Evolutionary conservation across 1,140 invertebrate genomes (phyloP), one percentile per base, ranked within the genome.

Genomic region (Tenebrio molitor): DNA sequence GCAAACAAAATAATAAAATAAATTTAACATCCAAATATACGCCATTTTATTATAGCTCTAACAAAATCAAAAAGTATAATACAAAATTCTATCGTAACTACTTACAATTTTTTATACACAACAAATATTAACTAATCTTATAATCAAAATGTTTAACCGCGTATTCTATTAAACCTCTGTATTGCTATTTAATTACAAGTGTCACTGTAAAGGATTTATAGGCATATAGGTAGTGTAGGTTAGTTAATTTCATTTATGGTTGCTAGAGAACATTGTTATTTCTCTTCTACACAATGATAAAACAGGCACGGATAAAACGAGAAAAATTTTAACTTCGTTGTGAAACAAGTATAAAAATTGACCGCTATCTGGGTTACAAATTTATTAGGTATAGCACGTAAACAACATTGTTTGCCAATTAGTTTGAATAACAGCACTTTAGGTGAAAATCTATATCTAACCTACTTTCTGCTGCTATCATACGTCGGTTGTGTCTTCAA

Each of bases 41-140:
- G 81, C 81, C 81, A 81, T 83, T 83, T 83, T 83, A 83, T 83
- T 83, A 80, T 80, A 83, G 81, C 81, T 78, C 81, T 82, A 83
- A 83, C 80, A 81, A 82, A 82, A 79, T 77, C 76, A 81, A 78
- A 83, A 80, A 81, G 76, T 81, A 83, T 82, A 82, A 81, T 83
- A 83, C 80, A 83, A 83, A 83, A 82, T 73, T 65, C 81, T 83
- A 83, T 69, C 64, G 34, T 36, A 58, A 58, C 76, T 79, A 76
- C 71, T 50, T 77, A 76, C 71, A 77, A 76, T 42, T 53, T 69
- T 81, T 83, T 82, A 78, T 83, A 82, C 80, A 83, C 78, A 83
- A 82, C 77, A 80, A 77, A 81, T 80, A 71, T 73, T 74, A 58
- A 58, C 50, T 58, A 58, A 58, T 58, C n/a, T 58, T 29, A 33